Percentiles rank a stretch among this genome's conserved stretches.
Evolutionary conservation across 1,140 invertebrate genomes (phyloP).

Genomic region (Drosophila tani): DNA sequence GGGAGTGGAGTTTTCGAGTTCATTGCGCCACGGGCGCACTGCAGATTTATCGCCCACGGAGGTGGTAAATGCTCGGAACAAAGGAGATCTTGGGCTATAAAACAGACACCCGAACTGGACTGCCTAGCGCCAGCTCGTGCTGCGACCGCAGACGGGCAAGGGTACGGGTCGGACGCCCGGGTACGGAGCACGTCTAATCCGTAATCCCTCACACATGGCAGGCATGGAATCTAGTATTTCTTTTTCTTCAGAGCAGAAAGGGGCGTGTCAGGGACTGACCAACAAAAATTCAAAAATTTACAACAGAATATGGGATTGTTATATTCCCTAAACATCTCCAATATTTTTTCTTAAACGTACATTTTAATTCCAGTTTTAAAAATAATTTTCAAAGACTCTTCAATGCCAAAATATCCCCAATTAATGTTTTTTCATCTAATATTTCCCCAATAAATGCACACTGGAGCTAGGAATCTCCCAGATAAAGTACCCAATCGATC

Average conservation of each 20-base stretch:
- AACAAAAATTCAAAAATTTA: not conserved
- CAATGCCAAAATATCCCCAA: too few relatives aligned
- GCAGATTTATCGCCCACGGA: slow-evolving; percentile 83
- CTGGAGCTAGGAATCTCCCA: not conserved
- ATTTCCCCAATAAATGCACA: not conserved
- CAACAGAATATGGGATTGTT: not conserved
- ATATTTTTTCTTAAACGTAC: not conserved
- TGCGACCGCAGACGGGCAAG: slow-evolving; percentile 42
- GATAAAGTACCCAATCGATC: slow-evolving; percentile 9
- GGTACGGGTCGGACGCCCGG: not conserved
- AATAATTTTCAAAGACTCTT: too few relatives aligned
- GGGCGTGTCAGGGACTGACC: not conserved
- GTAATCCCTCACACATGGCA: slow-evolving; percentile 64
- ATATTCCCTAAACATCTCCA: not conserved
- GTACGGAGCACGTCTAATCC: slow-evolving; percentile 11
- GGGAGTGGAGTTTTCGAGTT: slow-evolving; percentile 68
- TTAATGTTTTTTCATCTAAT: too few relatives aligned
- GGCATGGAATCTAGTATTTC: not conserved
- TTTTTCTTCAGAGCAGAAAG: too few relatives aligned
- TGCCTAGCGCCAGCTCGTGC: slow-evolving; percentile 76
- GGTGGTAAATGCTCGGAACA: slow-evolving; percentile 71
- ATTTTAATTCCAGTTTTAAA: not conserved
- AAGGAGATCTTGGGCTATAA: slow-evolving; percentile 65
- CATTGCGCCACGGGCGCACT: slow-evolving; percentile 79
- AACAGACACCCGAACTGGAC: slow-evolving; percentile 71